These are phyloP conservation scores for Setipinna tenuifilis DNA, from an alignment of 2,797 vertebrate species.

Conservation along the genomic window DNA sequence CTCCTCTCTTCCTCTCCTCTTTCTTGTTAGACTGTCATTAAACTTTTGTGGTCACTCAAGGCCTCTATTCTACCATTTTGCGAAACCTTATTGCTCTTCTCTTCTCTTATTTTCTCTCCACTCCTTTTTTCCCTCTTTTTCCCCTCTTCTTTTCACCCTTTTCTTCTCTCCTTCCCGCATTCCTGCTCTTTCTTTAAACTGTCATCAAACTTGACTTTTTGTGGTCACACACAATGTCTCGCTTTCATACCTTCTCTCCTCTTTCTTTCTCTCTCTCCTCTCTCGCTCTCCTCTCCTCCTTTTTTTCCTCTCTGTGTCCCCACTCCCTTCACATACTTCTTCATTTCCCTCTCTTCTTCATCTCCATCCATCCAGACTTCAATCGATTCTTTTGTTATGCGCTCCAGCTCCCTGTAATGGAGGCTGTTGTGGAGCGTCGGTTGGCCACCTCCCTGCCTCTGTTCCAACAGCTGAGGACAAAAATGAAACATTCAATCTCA, in stretches of 20 bases:
- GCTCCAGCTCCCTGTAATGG: background rate
- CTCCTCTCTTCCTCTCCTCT: too few species aligned
- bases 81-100: background rate
- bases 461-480: background rate
- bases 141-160: background rate
- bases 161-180: background rate
- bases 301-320: background rate
- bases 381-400: background rate
- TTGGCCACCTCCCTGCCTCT: background rate
- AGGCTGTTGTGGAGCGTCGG: background rate
- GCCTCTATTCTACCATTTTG: background rate
- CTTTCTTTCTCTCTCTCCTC: background rate
- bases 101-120: background rate
- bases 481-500: constrained; percentile 45
- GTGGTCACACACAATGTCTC: constrained; percentile 16
- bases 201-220: too few species aligned
- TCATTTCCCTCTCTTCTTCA: background rate
- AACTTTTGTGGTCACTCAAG: background rate
- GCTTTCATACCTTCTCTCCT: background rate
- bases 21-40: background rate
- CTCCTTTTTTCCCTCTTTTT: background rate
- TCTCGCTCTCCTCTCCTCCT: constrained; percentile 15
- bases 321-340: constrained; percentile 27
- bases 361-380: background rate
- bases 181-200: background rate